Evolutionary conservation across 2,113 vertebrate genomes (phyloP).

Genomic region (Epinephelus fuscoguttatus): DNA sequence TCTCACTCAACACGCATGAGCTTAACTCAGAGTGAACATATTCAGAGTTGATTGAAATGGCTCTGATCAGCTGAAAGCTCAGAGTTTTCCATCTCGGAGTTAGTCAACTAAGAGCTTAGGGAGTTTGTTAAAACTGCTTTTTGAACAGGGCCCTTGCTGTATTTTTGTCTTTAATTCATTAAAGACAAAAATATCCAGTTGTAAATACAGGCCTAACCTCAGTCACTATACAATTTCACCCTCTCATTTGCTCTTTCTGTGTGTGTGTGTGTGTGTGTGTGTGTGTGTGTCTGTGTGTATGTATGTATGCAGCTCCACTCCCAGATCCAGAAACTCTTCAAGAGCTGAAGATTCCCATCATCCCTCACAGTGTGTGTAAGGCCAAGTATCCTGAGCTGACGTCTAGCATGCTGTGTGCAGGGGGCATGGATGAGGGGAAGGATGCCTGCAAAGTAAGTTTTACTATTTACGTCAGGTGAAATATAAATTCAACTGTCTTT

Average conservation of each 20-base stretch:
- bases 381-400: rapidly evolving
- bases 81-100: no score
- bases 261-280: neutral
- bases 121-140: no score
- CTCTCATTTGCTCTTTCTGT: neutral
- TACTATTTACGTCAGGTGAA: neutral
- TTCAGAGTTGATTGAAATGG: no score
- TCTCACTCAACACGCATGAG: no score
- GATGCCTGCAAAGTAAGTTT: conserved; percentile 53
- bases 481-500: neutral
- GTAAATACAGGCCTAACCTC: neutral
- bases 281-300: neutral
- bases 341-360: conserved; percentile 41
- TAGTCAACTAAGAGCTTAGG: no score
- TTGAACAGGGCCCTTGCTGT: no score
- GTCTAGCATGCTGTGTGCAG: conserved; percentile 31
- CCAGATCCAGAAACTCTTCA: conserved; percentile 28
- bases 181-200: neutral
- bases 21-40: no score
- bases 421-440: neutral
- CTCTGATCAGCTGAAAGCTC: no score
- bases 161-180: no score
- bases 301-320: conserved; percentile 41
- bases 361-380: neutral
- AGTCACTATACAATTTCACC: neutral